Conservation (phyloP, 2,888 invertebrate species). For the Ernsta delagoae region DNA sequence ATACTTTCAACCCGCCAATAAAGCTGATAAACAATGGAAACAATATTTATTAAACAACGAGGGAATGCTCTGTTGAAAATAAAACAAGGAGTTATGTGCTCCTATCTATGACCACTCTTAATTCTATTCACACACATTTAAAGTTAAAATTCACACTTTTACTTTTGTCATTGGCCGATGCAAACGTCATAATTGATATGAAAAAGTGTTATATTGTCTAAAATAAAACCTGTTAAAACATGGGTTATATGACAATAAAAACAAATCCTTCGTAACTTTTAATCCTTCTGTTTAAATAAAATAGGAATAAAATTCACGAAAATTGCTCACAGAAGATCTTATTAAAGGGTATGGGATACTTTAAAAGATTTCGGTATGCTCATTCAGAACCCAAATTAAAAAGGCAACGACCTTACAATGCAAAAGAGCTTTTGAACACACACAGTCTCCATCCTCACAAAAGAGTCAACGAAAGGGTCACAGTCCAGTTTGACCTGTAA, state of each 20-base stretch:
- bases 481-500: constrained; percentile 68
- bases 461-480: constrained; percentile 64
- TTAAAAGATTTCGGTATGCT: constrained; percentile 27
- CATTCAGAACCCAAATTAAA: constrained; percentile 26
- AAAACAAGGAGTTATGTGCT: too few relatives aligned
- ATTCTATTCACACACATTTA: too few relatives aligned
- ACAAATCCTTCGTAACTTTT: neutral
- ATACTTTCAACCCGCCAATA: constrained; percentile 19
- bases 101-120: too few relatives aligned
- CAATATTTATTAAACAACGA: neutral
- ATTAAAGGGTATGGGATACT: constrained; percentile 21
- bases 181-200: too few relatives aligned
- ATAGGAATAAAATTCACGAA: constrained; percentile 1
- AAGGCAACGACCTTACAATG: constrained; percentile 55
- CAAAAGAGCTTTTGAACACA: constrained; percentile 52
- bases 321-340: constrained; percentile 11
- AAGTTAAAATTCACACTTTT: too few relatives aligned
- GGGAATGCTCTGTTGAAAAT: too few relatives aligned
- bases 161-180: too few relatives aligned
- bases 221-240: too few relatives aligned
- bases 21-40: constrained; percentile 26
- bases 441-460: constrained; percentile 53
- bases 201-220: too few relatives aligned
- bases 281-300: neutral
- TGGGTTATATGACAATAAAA: neutral